Conservation (phyloP, 2,113 vertebrate species). For the Ailurus styani region DNA sequence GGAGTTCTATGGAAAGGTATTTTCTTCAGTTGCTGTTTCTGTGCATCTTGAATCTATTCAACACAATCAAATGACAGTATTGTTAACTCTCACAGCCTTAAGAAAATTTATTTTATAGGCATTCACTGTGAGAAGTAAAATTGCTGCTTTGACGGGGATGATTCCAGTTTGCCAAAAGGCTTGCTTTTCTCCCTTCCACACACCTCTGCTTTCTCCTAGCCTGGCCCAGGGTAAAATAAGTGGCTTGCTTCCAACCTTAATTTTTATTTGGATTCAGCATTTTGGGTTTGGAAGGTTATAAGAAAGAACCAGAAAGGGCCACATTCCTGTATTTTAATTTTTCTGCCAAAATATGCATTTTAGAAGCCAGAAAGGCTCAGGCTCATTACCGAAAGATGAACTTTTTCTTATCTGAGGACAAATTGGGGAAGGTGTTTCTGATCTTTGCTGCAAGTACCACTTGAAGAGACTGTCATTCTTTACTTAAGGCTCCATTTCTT, state of each 20-base stretch:
- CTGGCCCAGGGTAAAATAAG: conserved; percentile 34
- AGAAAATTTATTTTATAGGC: conserved; percentile 39
- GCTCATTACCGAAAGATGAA: neutral
- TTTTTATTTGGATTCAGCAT: conserved; percentile 39
- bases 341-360: conserved; percentile 38
- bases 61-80: conserved; percentile 60
- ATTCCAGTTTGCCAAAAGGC: conserved; percentile 66
- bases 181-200: conserved; percentile 26
- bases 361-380: conserved; percentile 27
- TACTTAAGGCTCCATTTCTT: conserved; percentile 32
- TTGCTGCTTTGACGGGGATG: conserved; percentile 54
- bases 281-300: conserved; percentile 43
- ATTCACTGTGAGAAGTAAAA: conserved; percentile 61
- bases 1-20: conserved; percentile 32
- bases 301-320: conserved; percentile 18
- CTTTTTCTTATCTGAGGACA: conserved; percentile 30
- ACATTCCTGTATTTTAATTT: conserved; percentile 17
- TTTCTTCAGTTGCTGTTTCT: conserved; percentile 61
- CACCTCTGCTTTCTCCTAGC: conserved; percentile 17
- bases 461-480: conserved; percentile 42
- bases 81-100: conserved; percentile 56
- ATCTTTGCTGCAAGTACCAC: conserved; percentile 19
- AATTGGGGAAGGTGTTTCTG: neutral
- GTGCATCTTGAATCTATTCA: conserved; percentile 38
- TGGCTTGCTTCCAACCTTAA: conserved; percentile 26